Evolutionary conservation across 2,888 invertebrate species (phyloP).

Genomic region (Lithophane semibrunnea): DNA sequence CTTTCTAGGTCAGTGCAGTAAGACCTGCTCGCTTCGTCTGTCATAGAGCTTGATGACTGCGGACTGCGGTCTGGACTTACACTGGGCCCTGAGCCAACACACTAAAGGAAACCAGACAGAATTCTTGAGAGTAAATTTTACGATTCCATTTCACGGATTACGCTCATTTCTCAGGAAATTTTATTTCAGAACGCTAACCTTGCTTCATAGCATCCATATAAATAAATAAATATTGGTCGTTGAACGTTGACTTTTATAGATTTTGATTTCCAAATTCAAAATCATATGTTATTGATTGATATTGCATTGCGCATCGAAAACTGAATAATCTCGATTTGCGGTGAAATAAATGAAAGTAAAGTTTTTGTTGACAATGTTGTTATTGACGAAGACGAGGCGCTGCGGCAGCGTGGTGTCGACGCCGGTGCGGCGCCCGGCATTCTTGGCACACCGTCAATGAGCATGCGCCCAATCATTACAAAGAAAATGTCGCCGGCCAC

Average conservation of each 20-base stretch:
- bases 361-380: slow-evolving; percentile 58
- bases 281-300: neutral
- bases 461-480: slow-evolving; percentile 63
- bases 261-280: slow-evolving; percentile 13
- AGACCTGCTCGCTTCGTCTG: slow-evolving; percentile 69
- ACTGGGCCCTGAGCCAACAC: slow-evolving; percentile 79
- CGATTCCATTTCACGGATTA: slow-evolving; percentile 60
- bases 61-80: slow-evolving; percentile 71
- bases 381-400: slow-evolving; percentile 42
- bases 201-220: slow-evolving; percentile 22
- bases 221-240: slow-evolving; percentile 42
- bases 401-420: slow-evolving; percentile 33
- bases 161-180: slow-evolving; percentile 33
- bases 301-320: slow-evolving; percentile 10
- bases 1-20: slow-evolving; percentile 79
- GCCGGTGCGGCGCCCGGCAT: slow-evolving; percentile 56
- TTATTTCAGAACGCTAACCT: slow-evolving; percentile 40
- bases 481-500: slow-evolving; percentile 63
- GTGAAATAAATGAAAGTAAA: slow-evolving; percentile 20
- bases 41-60: slow-evolving; percentile 75
- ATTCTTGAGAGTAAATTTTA: slow-evolving; percentile 63
- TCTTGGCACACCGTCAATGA: slow-evolving; percentile 72
- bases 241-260: slow-evolving; percentile 23
- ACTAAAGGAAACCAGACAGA: slow-evolving; percentile 71
- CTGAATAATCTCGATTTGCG: neutral